These are phyloP conservation scores for Megalurothrips usitatus DNA, from an alignment of 2,888 invertebrate species.

Conservation along the genomic window DNA sequence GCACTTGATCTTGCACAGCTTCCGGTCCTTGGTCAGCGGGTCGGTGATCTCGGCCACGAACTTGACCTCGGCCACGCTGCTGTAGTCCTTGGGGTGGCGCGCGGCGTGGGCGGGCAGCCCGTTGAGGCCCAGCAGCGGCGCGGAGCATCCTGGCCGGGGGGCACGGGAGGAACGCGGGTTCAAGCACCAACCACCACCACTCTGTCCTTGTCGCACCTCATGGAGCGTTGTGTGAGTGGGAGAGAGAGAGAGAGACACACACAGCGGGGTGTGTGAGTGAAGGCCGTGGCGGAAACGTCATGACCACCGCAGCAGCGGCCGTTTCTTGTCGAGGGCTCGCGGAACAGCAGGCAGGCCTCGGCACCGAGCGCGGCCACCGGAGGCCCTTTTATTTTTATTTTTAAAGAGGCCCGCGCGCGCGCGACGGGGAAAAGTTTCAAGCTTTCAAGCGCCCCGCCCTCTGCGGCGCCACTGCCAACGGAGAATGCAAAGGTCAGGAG, in stretches of 20 bases:
- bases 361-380: no score
- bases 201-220: no score
- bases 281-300: no score
- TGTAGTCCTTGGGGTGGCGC: conserved; percentile 45
- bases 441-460: background rate
- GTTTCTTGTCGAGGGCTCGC: no score
- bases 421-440: background rate
- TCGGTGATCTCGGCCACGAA: conserved; percentile 75
- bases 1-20: conserved; percentile 79
- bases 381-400: background rate
- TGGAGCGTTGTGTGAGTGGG: no score
- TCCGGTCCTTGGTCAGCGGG: conserved; percentile 56
- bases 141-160: conserved; percentile 45
- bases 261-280: background rate
- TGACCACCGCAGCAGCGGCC: no score
- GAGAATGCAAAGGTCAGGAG: no score
- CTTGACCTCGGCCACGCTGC: conserved; percentile 54
- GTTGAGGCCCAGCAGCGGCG: conserved; percentile 48
- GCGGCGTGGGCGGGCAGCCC: conserved; percentile 44
- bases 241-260: background rate
- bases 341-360: no score
- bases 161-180: background rate
- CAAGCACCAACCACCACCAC: background rate
- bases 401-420: no score
- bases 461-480: background rate